Percentiles rank a stretch among this genome's conserved stretches.
Conservation (phyloP, 2,888 invertebrate genomes). For the Dichetophora obliterata region DNA sequence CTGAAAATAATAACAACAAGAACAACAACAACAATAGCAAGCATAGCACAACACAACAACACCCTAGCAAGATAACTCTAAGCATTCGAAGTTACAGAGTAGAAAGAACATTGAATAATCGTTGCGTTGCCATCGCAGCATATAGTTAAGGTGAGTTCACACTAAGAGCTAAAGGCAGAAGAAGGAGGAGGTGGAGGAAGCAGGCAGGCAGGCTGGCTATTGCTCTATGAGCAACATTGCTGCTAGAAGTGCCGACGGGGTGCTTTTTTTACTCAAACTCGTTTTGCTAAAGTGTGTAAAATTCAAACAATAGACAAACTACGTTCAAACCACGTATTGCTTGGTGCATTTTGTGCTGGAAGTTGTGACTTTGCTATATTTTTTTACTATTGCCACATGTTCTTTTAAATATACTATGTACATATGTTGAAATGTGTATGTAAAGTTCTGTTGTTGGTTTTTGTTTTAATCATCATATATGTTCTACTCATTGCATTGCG, state of each 20-base stretch:
- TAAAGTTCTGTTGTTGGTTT: not conserved
- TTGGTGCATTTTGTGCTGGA: not conserved
- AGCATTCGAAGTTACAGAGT: conserved; percentile 14
- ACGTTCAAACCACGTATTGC: not conserved
- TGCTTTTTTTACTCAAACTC: not conserved
- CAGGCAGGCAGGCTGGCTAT: not conserved
- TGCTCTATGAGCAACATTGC: no score
- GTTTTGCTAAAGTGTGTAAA: not conserved
- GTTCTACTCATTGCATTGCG: not conserved
- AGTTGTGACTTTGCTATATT: not conserved
- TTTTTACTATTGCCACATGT: not conserved
- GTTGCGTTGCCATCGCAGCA: not conserved
- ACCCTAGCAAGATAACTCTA: not conserved
- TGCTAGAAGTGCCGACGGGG: no score
- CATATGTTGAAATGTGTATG: no score
- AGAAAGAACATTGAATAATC: conserved; percentile 11
- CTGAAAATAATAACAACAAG: conserved; percentile 3
- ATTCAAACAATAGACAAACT: conserved; percentile 22
- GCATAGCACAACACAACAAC: not conserved
- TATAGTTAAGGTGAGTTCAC: not conserved
- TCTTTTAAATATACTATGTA: no score
- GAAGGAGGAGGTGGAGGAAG: not conserved
- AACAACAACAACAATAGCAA: not conserved
- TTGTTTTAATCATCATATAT: not conserved
- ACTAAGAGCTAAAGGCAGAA: not conserved